phyloP scores from a whole-genome alignment of 2,888 invertebrate species.

The Drosophila affinis region DNA sequence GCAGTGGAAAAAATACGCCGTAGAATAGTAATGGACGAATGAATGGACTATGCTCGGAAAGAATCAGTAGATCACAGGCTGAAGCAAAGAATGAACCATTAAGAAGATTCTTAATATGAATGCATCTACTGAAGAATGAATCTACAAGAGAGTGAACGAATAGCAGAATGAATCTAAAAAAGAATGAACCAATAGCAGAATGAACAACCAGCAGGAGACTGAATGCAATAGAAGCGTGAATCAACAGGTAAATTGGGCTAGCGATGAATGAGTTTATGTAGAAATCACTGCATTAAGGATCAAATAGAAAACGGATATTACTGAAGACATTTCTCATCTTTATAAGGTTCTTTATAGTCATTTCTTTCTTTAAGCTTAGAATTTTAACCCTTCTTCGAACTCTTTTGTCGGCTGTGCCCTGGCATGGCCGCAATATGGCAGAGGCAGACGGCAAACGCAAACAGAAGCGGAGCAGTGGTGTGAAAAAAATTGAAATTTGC shows the following conservation, averaged over 20 bases:
- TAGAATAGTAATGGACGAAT: not conserved
- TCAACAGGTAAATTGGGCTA: no score
- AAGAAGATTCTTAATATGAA: not conserved
- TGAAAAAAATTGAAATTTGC: constrained; percentile 82
- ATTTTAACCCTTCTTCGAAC: not conserved
- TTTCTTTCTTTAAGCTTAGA: not conserved
- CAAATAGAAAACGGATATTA: not conserved
- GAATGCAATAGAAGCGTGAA: not conserved
- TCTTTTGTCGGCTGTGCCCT: constrained; percentile 60
- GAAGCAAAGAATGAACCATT: not conserved
- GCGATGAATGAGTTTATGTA: not conserved
- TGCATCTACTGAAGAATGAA: no score
- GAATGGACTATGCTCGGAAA: not conserved
- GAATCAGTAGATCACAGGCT: no score
- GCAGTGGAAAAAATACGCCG: not conserved
- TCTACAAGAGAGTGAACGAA: no score
- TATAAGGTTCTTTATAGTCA: not conserved
- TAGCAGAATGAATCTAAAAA: not conserved
- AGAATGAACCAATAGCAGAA: not conserved
- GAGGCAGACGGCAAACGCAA: constrained; percentile 65
- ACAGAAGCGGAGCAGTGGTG: constrained; percentile 73
- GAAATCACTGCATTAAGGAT: no score
- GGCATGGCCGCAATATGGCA: constrained; percentile 70
- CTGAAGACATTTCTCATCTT: not conserved
- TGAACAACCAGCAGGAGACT: not conserved